These are phyloP conservation scores for Anagyrus pseudococci DNA, from an alignment of 2,888 invertebrate species.

Conservation along the genomic window DNA sequence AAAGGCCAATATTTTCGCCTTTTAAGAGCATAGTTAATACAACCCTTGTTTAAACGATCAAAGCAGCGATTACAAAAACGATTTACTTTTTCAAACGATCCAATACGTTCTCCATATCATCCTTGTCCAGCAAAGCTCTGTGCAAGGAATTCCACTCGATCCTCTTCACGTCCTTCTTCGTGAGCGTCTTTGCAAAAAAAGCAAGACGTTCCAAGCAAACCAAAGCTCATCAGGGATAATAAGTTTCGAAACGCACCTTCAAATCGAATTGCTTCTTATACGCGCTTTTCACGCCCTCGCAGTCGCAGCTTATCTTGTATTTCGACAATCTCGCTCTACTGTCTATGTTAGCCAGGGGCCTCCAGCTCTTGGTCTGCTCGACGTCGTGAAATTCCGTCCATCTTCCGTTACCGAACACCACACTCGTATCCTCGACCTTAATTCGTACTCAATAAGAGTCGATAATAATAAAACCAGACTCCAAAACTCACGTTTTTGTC, in stretches of 20 bases:
- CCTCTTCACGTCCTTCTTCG: conserved; percentile 40
- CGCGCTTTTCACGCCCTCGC: conserved; percentile 41
- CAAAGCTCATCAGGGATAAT: background rate
- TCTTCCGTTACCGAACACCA: conserved; percentile 45
- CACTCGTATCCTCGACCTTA: conserved; percentile 32
- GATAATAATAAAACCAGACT: background rate
- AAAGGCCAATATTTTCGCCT: conserved; percentile 53
- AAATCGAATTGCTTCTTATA: conserved; percentile 41
- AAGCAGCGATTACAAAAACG: background rate
- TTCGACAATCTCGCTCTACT: conserved; percentile 49
- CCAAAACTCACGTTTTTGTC: conserved; percentile 42
- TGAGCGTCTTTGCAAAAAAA: conserved; percentile 36
- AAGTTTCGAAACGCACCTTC: conserved; percentile 39
- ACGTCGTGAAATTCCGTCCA: conserved; percentile 43
- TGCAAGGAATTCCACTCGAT: conserved; percentile 50
- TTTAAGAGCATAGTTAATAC: background rate
- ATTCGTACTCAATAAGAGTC: background rate
- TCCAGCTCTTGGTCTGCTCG: conserved; percentile 49
- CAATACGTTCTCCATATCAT: conserved; percentile 35
- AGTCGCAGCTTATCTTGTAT: conserved; percentile 48
- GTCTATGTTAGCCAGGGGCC: conserved; percentile 43
- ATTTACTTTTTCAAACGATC: conserved; percentile 44
- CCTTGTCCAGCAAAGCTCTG: conserved; percentile 38
- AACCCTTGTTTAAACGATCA: background rate
- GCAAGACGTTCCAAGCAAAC: background rate